Conservation (phyloP, 2,888 invertebrate genomes). For the Neuroscelio doddi region DNA sequence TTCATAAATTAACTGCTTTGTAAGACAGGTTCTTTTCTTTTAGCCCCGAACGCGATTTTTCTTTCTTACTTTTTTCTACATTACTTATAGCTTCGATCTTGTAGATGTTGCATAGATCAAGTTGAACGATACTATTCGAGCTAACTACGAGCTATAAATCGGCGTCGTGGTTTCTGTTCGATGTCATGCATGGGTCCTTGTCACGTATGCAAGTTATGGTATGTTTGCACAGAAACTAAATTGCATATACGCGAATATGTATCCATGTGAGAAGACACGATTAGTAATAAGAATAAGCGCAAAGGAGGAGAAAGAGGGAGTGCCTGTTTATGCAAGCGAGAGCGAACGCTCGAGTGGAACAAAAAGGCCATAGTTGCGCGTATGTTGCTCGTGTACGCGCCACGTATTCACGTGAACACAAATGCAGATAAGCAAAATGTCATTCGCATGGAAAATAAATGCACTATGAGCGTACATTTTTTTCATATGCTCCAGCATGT, state of each 20-base stretch:
- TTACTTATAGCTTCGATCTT: no score
- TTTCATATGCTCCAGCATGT: neutral
- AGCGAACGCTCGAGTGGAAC: neutral
- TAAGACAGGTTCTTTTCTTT: no score
- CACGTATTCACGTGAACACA: constrained; percentile 6
- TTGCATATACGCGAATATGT: neutral
- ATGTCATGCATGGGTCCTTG: neutral
- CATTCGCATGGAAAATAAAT: neutral
- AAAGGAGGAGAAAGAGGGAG: constrained; percentile 16
- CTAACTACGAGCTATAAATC: neutral
- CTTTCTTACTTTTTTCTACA: neutral
- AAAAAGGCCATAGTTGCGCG: neutral
- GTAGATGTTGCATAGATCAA: neutral
- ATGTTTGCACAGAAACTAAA: neutral
- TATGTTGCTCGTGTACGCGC: neutral
- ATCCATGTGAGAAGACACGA: neutral
- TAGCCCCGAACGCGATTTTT: no score
- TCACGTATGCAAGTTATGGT: neutral
- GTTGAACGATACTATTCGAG: no score
- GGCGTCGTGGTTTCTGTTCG: neutral
- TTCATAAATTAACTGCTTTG: neutral
- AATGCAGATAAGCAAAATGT: constrained; percentile 1
- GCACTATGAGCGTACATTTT: neutral
- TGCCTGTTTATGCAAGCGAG: constrained; percentile 23
- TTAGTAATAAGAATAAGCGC: constrained; percentile 3